Percentiles rank a stretch among this genome's conserved stretches.
These are phyloP conservation scores for Drosophila parvula DNA, from an alignment of 1,140 invertebrate species.

Conservation along the genomic window DNA sequence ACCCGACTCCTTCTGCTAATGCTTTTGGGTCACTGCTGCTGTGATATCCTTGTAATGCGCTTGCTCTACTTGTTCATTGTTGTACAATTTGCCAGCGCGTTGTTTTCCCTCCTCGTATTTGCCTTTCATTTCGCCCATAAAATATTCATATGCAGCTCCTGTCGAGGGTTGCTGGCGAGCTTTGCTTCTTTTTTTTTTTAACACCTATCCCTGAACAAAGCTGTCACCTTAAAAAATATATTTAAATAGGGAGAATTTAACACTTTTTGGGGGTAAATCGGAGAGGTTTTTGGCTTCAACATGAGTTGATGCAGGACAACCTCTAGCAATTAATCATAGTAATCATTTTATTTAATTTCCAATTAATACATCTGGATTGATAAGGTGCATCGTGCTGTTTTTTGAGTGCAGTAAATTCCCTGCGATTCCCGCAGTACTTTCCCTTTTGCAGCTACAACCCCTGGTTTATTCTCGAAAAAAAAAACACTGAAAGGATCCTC, in stretches of 20 bases:
- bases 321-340: not conserved
- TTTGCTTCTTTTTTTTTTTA: slow-evolving; percentile 5
- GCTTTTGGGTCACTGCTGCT: slow-evolving; percentile 68
- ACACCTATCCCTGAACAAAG: not conserved
- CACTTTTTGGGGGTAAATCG: not conserved
- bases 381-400: slow-evolving; percentile 1
- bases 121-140: slow-evolving; percentile 68
- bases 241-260: slow-evolving; percentile 19
- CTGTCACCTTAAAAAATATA: slow-evolving; percentile 7
- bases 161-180: slow-evolving; percentile 20
- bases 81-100: slow-evolving; percentile 59
- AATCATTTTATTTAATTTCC: not conserved
- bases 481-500: slow-evolving; percentile 42
- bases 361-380: not conserved
- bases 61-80: slow-evolving; percentile 69
- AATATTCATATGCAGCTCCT: slow-evolving; percentile 63
- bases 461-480: slow-evolving; percentile 35
- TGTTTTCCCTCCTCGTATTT: slow-evolving; percentile 62
- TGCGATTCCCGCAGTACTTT: not conserved
- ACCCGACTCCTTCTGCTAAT: slow-evolving; percentile 47
- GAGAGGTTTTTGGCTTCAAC: not conserved
- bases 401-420: slow-evolving; percentile 2
- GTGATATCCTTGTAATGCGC: slow-evolving; percentile 74
- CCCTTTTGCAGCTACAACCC: slow-evolving; percentile 41
- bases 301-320: not conserved